phyloP scores from a whole-genome alignment of 2,888 invertebrate genomes.

The Cistogaster globosa region DNA sequence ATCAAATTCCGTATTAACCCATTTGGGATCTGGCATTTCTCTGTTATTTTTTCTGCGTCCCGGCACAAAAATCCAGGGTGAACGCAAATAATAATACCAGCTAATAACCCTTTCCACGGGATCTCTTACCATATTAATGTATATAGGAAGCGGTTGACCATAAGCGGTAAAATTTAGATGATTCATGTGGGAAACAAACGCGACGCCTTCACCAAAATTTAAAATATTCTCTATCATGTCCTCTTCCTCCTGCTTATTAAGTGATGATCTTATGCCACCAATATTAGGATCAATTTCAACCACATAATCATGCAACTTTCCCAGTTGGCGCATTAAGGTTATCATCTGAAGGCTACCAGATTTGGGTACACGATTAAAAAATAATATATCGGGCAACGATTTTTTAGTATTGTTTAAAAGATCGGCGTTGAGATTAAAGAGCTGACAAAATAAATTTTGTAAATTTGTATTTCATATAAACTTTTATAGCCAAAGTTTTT shows the following conservation, averaged over 20 bases:
- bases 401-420: constrained; percentile 91
- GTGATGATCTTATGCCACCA: constrained; percentile 75
- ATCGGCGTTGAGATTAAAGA: constrained; percentile 86
- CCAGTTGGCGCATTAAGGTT: constrained; percentile 77
- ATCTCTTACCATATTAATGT: constrained; percentile 94
- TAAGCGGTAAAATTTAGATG: constrained; percentile 83
- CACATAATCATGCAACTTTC: constrained; percentile 77
- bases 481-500: neutral
- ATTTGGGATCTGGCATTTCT: constrained; percentile 89
- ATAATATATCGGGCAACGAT: constrained; percentile 88
- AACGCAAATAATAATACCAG: constrained; percentile 95
- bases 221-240: constrained; percentile 78
- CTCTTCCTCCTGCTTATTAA: constrained; percentile 74
- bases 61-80: constrained; percentile 95
- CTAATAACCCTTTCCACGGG: constrained; percentile 95
- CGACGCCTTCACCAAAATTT: constrained; percentile 77
- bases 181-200: constrained; percentile 79
- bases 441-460: constrained; percentile 75
- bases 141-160: constrained; percentile 91
- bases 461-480: neutral
- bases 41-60: constrained; percentile 86
- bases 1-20: constrained; percentile 95
- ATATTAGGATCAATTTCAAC: constrained; percentile 78
- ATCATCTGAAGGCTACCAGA: constrained; percentile 79
- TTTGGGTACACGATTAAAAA: constrained; percentile 83